Percentiles rank a stretch among this genome's conserved stretches.
phyloP scores from a whole-genome alignment of 2,888 invertebrate species.

The Lysandra coridon region DNA sequence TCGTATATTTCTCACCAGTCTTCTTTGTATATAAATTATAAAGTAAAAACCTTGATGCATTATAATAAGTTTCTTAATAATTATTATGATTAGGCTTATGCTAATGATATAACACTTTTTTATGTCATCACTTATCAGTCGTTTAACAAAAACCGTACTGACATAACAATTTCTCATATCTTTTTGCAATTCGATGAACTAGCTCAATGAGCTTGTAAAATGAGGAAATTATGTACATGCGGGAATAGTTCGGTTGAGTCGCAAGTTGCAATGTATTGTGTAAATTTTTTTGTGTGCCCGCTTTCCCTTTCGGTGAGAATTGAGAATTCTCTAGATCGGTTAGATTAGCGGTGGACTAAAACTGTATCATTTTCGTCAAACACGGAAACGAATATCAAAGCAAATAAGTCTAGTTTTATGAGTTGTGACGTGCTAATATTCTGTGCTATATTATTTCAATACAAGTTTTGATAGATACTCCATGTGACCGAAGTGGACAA shows the following conservation, averaged over 20 bases:
- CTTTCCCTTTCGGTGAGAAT: conserved; percentile 33
- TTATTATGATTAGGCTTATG: neutral
- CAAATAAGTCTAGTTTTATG: neutral
- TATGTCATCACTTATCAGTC: neutral
- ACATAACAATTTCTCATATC: conserved; percentile 38
- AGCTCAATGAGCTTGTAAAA: conserved; percentile 26
- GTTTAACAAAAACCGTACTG: conserved; percentile 26
- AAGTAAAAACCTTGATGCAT: neutral
- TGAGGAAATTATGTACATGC: conserved; percentile 38
- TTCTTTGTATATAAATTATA: neutral
- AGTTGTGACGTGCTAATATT: no score
- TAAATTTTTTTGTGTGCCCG: conserved; percentile 25
- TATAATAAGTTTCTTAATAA: neutral
- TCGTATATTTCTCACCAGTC: neutral
- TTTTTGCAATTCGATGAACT: conserved; percentile 36
- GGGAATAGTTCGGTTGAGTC: conserved; percentile 33
- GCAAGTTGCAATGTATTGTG: conserved; percentile 37
- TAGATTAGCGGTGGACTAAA: conserved; percentile 1
- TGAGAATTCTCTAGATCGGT: conserved; percentile 25
- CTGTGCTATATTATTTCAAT: no score
- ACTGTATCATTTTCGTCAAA: conserved; percentile 2
- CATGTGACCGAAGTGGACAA: no score
- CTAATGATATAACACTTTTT: conserved; percentile 24
- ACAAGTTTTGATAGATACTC: no score
- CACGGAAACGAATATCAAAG: neutral